phyloP scores from a whole-genome alignment of 2,888 invertebrate genomes.

The Brenthis ino region DNA sequence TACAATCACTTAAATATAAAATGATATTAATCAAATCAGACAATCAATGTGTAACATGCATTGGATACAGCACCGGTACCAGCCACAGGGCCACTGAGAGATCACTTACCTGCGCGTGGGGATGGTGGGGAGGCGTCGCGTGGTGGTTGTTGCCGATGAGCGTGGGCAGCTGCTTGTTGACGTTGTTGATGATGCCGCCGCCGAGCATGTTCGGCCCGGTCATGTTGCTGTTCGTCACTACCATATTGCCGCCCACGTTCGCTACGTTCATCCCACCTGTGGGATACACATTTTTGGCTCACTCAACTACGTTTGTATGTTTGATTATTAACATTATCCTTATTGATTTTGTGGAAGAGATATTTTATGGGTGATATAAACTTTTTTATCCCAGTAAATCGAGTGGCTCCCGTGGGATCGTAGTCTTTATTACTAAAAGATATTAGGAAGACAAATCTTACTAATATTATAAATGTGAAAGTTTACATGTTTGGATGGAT shows the following conservation, averaged over 20 bases:
- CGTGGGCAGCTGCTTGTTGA: constrained; percentile 87
- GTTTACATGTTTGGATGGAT: too few relatives aligned
- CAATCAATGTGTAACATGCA: too few relatives aligned
- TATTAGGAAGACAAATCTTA: too few relatives aligned
- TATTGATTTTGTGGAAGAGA: too few relatives aligned
- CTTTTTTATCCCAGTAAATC: too few relatives aligned
- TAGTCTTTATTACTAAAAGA: too few relatives aligned
- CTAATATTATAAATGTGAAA: too few relatives aligned
- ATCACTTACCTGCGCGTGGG: constrained; percentile 73
- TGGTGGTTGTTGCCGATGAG: constrained; percentile 84
- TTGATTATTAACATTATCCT: not conserved
- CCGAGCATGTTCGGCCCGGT: constrained; percentile 88
- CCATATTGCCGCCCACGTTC: constrained; percentile 86
- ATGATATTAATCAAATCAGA: too few relatives aligned
- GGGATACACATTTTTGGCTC: not conserved
- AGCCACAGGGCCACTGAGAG: not conserved
- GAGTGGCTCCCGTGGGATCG: too few relatives aligned
- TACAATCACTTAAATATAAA: too few relatives aligned
- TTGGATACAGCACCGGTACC: not conserved
- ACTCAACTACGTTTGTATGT: not conserved
- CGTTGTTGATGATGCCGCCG: constrained; percentile 89
- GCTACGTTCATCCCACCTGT: constrained; percentile 85
- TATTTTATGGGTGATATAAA: too few relatives aligned
- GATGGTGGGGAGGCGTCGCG: constrained; percentile 65
- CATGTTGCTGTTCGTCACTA: constrained; percentile 90